Conservation (phyloP, 2,888 invertebrate species). For the Nomada hirtipes region DNA sequence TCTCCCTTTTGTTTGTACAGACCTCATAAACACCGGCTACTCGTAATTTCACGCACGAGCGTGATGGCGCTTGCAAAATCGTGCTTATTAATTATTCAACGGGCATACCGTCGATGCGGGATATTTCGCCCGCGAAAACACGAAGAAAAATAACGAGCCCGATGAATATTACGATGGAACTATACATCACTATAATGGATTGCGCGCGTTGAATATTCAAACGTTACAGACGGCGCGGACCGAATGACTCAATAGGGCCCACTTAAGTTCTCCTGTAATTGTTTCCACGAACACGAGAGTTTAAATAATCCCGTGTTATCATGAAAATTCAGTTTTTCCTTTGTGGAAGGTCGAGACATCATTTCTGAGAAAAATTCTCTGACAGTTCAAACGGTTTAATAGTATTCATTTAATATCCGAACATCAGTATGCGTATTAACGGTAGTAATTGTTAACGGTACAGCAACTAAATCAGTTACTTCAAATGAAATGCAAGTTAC, state of each 20-base stretch:
- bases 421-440: too few species aligned
- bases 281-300: constrained; percentile 10
- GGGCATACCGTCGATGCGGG: constrained; percentile 22
- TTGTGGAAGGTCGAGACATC: too few species aligned
- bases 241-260: constrained; percentile 41
- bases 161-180: constrained; percentile 39
- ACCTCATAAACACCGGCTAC: constrained; percentile 32
- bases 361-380: too few species aligned
- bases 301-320: constrained; percentile 11
- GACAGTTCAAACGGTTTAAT: too few species aligned
- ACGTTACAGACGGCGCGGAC: constrained; percentile 26
- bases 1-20: constrained; percentile 27
- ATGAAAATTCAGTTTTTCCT: background rate
- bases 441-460: too few species aligned
- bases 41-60: constrained; percentile 37
- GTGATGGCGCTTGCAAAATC: constrained; percentile 17
- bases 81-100: constrained; percentile 52
- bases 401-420: too few species aligned
- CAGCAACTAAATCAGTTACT: too few species aligned
- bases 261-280: constrained; percentile 33
- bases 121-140: constrained; percentile 39
- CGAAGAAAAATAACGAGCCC: constrained; percentile 33
- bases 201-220: constrained; percentile 43
- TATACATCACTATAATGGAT: constrained; percentile 50
- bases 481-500: too few species aligned